Conservation (phyloP, 2,888 invertebrate genomes). For the Myopa tessellatipennis region DNA sequence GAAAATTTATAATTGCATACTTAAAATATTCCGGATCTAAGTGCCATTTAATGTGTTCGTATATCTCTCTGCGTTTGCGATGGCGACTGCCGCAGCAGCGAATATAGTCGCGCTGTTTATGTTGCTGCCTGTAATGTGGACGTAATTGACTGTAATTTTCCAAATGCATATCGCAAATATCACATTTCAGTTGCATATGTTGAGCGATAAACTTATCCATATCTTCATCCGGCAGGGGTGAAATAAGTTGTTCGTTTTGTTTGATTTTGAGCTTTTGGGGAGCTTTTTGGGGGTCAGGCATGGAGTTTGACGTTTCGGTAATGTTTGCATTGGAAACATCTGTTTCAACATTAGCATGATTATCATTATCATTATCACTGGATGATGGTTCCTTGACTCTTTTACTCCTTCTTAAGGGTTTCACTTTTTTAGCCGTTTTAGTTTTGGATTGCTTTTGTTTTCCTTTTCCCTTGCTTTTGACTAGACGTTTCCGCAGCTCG, state of each 20-base stretch:
- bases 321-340: too few relatives aligned
- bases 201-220: slow-evolving; percentile 43
- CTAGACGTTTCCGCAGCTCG: slow-evolving; percentile 31
- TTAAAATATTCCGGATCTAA: slow-evolving; percentile 60
- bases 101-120: slow-evolving; percentile 58
- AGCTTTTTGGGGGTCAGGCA: too few relatives aligned
- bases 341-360: slow-evolving; percentile 10
- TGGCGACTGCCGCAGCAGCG: slow-evolving; percentile 59
- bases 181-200: slow-evolving; percentile 56
- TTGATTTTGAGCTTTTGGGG: not conserved
- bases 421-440: slow-evolving; percentile 20
- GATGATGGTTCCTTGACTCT: slow-evolving; percentile 8
- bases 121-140: slow-evolving; percentile 55
- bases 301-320: too few relatives aligned
- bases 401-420: not conserved
- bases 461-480: slow-evolving; percentile 35
- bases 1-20: slow-evolving; percentile 46
- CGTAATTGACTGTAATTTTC: slow-evolving; percentile 57
- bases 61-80: slow-evolving; percentile 55
- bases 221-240: not conserved
- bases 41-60: slow-evolving; percentile 60
- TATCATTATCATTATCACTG: slow-evolving; percentile 7
- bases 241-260: slow-evolving; percentile 1
- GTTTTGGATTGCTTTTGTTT: slow-evolving; percentile 20
- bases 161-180: slow-evolving; percentile 56